Conservation (phyloP, 2,888 invertebrate species). For the Alcis repandata region DNA sequence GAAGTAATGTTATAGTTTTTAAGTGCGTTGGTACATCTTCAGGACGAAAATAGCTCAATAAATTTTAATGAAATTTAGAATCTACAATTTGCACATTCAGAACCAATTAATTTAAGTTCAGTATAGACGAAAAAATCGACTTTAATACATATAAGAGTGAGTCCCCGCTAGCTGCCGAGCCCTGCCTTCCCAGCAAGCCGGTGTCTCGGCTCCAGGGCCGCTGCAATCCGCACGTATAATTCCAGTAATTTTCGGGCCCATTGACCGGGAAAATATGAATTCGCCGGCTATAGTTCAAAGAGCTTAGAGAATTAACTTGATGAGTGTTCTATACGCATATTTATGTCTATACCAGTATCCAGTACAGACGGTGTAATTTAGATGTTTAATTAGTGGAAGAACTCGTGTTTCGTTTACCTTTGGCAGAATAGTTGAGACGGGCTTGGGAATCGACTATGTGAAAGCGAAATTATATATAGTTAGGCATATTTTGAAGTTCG, state of each 20-base stretch:
- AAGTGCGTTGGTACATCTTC: too few relatives aligned
- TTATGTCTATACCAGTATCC: constrained; percentile 8
- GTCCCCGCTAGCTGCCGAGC: not conserved
- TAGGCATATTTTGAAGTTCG: too few relatives aligned
- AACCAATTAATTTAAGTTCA: too few relatives aligned
- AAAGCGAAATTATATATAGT: too few relatives aligned
- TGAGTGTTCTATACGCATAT: constrained; percentile 46
- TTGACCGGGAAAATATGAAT: constrained; percentile 74
- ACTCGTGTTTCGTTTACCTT: constrained; percentile 21
- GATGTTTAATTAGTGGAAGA: constrained; percentile 36
- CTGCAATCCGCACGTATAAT: constrained; percentile 66
- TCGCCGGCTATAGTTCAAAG: constrained; percentile 69
- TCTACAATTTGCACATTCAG: too few relatives aligned
- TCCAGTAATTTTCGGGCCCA: constrained; percentile 72
- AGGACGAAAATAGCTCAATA: too few relatives aligned
- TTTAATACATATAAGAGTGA: not conserved
- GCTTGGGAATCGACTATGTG: not conserved
- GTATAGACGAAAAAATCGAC: too few relatives aligned
- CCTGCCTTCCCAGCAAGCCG: constrained; percentile 14
- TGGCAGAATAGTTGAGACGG: not conserved
- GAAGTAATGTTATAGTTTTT: too few relatives aligned
- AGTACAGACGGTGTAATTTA: constrained; percentile 28
- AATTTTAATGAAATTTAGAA: too few relatives aligned
- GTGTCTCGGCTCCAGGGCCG: constrained; percentile 22
- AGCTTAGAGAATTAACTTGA: constrained; percentile 67